Percentiles rank a stretch among this genome's conserved stretches.
These are phyloP conservation scores for Mobula birostris DNA, from an alignment of 2,113 vertebrate species.

Conservation along the genomic window DNA sequence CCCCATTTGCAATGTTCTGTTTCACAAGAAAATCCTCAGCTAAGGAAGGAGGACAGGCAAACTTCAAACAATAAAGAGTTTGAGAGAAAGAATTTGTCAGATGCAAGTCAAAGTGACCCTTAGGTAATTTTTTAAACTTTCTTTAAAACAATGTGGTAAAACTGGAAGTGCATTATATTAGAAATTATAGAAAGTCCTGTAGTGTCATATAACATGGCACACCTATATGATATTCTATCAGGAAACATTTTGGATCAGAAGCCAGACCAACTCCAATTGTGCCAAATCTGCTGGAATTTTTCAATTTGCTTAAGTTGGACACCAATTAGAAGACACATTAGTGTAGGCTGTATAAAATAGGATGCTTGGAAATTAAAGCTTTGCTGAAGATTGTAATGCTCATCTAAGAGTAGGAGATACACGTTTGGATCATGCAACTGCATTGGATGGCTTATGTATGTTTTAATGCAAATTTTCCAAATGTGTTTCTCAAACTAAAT, in stretches of 20 bases:
- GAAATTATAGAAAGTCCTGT: neutral
- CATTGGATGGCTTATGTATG: neutral
- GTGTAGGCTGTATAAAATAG: neutral
- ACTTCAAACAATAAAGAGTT: neutral
- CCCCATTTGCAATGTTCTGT: neutral
- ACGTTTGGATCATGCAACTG: neutral
- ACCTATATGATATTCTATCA: neutral
- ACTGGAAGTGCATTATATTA: neutral
- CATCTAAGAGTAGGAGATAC: neutral
- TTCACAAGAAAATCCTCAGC: neutral
- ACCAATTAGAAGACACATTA: neutral
- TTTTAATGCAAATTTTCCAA: neutral
- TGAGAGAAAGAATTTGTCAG: neutral
- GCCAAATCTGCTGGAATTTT: neutral
- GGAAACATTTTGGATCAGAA: neutral
- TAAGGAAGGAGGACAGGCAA: neutral
- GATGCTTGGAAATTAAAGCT: neutral
- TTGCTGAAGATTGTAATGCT: neutral
- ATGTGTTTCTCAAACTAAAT: neutral
- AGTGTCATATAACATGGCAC: neutral
- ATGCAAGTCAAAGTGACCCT: neutral
- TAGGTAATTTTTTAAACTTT: neutral
- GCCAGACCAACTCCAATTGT: neutral
- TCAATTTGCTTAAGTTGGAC: neutral
- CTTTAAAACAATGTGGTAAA: neutral